Base-by-base conservation (phyloP, 1,140 invertebrate species). In the Aleiodes sp. region DNA sequence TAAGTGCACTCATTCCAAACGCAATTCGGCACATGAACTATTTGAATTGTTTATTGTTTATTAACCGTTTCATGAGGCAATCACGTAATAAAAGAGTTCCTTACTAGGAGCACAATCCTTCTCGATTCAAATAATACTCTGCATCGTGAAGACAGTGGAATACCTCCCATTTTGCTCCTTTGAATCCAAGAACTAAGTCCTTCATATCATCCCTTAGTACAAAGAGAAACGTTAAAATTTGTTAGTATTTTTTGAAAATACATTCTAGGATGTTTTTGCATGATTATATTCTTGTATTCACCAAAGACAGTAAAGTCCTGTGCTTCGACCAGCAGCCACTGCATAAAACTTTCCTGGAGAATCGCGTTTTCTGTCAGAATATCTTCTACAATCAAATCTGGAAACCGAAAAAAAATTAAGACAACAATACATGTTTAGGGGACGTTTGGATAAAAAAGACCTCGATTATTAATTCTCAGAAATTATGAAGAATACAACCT, bases 221-320 rank as follows among this genome's bases (percentile, higher is more conserved):
- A 16, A 16, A 14, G 19, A 14, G 4, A 16, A 43, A n/a, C n/a
- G 14, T 43, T n/a, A 14, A 2, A n/a, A 43, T 16, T 4, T 16
- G 14, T 16, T 16, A 4, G 37, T 2, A 39, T 4, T 43, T 43
- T 43, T 43, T 14, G 6, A n/a, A n/a, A n/a, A 16, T 14, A 14
- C 2, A 39, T 39, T 12, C 37, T 39, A 39, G n/a, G n/a, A n/a
- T n/a, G n/a, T n/a, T 43, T 43, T 7, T 43, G 2, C 12, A 16
- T n/a, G 4, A 6, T 3, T 10, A 10, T 43, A 16, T 39, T 12
- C 82, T 80, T 3, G 39, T 1, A 16, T 43, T 43, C 12, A 43
- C 39, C 39, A 43, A 16, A 3, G 39, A 7, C n/a, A 16, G 39
- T 43, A 43, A 2, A 43, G 1, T 7, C 39, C 39, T 43, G 39